A percentile compares a stretch with the other conserved stretches of the same genome.
phyloP scores from a whole-genome alignment of 2,113 vertebrate species.

The Sminthopsis crassicaudata region DNA sequence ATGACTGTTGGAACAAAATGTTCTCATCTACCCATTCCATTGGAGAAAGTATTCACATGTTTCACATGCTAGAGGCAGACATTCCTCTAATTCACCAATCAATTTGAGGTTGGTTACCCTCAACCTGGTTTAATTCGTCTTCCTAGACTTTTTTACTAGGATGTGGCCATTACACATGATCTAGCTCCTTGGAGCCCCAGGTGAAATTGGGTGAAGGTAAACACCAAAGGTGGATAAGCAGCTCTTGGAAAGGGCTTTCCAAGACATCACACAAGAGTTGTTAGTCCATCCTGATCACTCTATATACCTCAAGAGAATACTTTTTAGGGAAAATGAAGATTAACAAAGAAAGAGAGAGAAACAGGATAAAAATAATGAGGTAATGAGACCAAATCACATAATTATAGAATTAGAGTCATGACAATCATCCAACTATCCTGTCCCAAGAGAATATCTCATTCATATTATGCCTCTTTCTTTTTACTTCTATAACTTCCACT shows the following conservation, averaged over 20 bases:
- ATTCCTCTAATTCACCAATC: background rate
- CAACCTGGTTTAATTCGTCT: background rate
- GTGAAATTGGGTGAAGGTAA: background rate
- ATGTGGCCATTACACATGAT: background rate
- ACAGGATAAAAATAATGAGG: background rate
- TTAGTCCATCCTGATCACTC: background rate
- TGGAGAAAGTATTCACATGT: background rate
- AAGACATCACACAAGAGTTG: background rate
- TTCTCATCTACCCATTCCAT: background rate
- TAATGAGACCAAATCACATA: background rate
- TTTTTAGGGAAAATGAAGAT: background rate
- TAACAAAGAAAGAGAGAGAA: background rate
- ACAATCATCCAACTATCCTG: background rate
- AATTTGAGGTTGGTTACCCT: no score
- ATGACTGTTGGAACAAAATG: background rate
- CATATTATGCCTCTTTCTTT: background rate
- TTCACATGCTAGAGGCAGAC: background rate
- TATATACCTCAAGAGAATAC: background rate
- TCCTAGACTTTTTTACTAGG: background rate
- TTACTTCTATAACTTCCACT: background rate
- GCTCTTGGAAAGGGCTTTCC: background rate
- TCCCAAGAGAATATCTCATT: background rate
- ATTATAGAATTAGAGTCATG: background rate
- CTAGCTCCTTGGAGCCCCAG: background rate
- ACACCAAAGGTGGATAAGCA: background rate